Percentiles rank a stretch among this genome's conserved stretches.
These are phyloP conservation scores for Lycopodina hypogea DNA, from an alignment of 37 sponge, comb jelly and placozoan genomes.

Conservation along the genomic window DNA sequence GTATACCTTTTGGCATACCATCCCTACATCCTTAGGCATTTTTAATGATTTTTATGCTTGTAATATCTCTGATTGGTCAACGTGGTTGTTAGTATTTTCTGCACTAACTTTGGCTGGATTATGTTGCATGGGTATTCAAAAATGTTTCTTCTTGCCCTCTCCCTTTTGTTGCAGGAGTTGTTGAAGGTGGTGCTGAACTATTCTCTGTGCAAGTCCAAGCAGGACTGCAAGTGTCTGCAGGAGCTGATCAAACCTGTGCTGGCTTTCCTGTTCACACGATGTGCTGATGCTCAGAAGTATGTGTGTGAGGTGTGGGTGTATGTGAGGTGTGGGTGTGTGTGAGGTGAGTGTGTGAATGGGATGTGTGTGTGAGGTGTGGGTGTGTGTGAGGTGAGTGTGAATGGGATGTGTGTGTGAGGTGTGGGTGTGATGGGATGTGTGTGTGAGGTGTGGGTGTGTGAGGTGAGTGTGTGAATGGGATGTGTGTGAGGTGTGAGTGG, in stretches of 20 bases:
- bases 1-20: too few species aligned
- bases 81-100: too few species aligned
- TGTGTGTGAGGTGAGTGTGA: background rate
- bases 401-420: background rate
- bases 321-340: background rate
- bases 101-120: too few species aligned
- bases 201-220: conserved; percentile 21
- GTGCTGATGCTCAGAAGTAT: conserved; percentile 61
- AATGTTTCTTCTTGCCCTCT: background rate
- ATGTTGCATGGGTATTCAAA: too few species aligned
- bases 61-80: too few species aligned
- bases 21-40: too few species aligned
- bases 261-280: conserved; percentile 37
- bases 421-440: background rate
- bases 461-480: too few species aligned
- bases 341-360: background rate
- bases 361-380: background rate
- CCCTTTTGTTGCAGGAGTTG: conserved; percentile 39
- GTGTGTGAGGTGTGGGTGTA: background rate
- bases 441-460: too few species aligned
- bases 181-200: conserved; percentile 32
- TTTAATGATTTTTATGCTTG: too few species aligned
- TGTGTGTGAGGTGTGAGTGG: too few species aligned
- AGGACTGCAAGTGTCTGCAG: conserved; percentile 21
- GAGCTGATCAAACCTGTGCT: conserved; percentile 34